Evolutionary conservation across 2,113 vertebrate species (phyloP).

Genomic region (Prionailurus bengalensis): DNA sequence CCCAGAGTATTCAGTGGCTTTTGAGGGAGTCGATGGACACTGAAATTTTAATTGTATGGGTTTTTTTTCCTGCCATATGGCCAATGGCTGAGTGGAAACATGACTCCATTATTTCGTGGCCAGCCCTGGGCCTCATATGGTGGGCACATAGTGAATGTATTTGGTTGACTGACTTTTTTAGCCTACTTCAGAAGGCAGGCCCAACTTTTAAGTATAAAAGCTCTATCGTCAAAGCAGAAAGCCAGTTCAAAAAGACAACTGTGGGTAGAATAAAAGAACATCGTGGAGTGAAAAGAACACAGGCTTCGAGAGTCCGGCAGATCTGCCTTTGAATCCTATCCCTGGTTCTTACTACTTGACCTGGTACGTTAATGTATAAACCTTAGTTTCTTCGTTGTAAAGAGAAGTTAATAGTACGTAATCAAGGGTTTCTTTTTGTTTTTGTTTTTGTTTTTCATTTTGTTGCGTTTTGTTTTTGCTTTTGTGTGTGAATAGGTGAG

Average conservation of each 20-base stretch:
- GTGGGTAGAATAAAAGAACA: slow-evolving; percentile 20
- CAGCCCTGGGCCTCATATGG: slow-evolving; percentile 43
- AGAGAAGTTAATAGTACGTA: background rate
- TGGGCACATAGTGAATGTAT: background rate
- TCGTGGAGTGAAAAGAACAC: background rate
- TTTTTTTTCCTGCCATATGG: slow-evolving; percentile 79
- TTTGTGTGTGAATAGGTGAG: background rate
- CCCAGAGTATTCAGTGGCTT: slow-evolving; percentile 77
- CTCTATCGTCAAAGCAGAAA: slow-evolving; percentile 48
- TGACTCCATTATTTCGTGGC: slow-evolving; percentile 82
- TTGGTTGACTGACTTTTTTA: slow-evolving; percentile 59
- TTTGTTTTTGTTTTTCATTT: background rate
- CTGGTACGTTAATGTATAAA: background rate
- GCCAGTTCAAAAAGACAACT: background rate
- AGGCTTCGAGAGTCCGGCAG: background rate
- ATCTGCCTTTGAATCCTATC: background rate
- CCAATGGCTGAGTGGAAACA: slow-evolving; percentile 83
- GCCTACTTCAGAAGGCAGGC: slow-evolving; percentile 63
- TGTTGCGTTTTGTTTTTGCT: background rate
- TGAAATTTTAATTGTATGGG: slow-evolving; percentile 74
- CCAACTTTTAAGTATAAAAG: slow-evolving; percentile 69
- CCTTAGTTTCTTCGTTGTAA: background rate
- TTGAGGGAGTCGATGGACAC: slow-evolving; percentile 70
- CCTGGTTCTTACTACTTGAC: background rate
- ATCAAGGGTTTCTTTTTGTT: background rate